Conservation (phyloP, 1,140 invertebrate genomes). For the Solenopsis fugax region DNA sequence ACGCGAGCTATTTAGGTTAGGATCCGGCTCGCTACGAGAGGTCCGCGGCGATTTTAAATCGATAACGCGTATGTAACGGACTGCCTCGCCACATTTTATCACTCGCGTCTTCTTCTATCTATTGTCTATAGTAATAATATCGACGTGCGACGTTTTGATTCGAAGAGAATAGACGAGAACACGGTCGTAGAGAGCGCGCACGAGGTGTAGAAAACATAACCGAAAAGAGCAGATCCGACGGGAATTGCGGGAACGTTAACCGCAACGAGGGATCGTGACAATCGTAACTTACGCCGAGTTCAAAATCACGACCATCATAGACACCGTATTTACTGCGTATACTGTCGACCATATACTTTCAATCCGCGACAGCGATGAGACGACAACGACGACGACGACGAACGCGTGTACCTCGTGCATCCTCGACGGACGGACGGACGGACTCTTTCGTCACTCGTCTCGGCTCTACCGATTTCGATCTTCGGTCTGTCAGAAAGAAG, state of each 20-base stretch:
- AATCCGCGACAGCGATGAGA: not conserved
- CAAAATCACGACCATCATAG: not conserved
- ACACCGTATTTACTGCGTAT: not conserved
- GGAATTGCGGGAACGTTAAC: not conserved
- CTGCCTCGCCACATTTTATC: too few relatives aligned
- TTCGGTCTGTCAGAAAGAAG: too few relatives aligned
- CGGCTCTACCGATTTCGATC: not conserved
- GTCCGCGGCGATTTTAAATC: conserved; percentile 40
- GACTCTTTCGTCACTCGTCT: not conserved
- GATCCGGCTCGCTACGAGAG: not conserved
- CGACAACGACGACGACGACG: not conserved
- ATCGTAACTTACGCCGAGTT: not conserved
- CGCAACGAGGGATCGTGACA: not conserved
- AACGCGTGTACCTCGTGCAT: not conserved
- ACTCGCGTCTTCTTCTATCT: too few relatives aligned
- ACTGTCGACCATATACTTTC: too few relatives aligned
- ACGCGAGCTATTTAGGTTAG: conserved; percentile 33
- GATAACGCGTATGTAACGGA: not conserved
- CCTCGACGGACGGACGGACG: not conserved
- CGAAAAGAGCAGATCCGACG: not conserved
- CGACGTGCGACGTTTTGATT: not conserved
- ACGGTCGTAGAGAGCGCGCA: not conserved
- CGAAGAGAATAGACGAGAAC: too few relatives aligned
- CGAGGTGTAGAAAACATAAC: not conserved
- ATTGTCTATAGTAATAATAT: not conserved